Evolutionary conservation across 2,888 invertebrate species (phyloP).

Genomic region (Lasiommata megera): DNA sequence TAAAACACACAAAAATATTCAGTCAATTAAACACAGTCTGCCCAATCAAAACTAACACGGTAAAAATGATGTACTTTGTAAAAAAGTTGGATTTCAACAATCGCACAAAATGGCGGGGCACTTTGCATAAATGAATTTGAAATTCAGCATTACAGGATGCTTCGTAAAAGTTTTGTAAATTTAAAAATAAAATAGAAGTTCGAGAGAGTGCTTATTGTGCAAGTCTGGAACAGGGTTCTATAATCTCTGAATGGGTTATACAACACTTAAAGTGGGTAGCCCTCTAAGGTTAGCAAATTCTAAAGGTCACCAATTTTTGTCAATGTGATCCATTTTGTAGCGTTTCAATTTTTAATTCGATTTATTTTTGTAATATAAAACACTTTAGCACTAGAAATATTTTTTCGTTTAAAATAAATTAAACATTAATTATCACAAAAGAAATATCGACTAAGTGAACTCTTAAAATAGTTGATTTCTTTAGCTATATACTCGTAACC

Average conservation of each 20-base stretch:
- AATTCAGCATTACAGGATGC: constrained; percentile 15
- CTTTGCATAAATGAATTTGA: constrained; percentile 26
- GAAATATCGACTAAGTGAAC: too few species aligned
- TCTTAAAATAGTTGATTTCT: too few species aligned
- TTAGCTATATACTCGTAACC: too few species aligned
- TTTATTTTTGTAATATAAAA: too few species aligned
- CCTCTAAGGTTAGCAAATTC: background rate
- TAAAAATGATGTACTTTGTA: constrained; percentile 12
- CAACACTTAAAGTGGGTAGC: background rate
- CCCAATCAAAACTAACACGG: constrained; percentile 13
- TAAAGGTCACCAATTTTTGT: background rate
- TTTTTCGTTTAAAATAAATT: too few species aligned
- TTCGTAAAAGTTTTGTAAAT: constrained; percentile 14
- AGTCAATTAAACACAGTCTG: constrained; percentile 1
- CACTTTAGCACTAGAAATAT: too few species aligned
- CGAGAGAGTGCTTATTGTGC: background rate
- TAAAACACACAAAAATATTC: background rate
- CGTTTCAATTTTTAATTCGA: too few species aligned
- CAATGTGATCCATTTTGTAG: background rate
- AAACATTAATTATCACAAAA: too few species aligned
- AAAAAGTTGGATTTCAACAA: constrained; percentile 20
- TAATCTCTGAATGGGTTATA: background rate
- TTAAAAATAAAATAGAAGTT: constrained; percentile 12
- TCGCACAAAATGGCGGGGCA: constrained; percentile 19
- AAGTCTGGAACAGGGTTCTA: background rate